Evolutionary conservation across 37 sponge, comb jelly and placozoan genomes (phyloP).

Genomic region (Ephydatia muelleri): DNA sequence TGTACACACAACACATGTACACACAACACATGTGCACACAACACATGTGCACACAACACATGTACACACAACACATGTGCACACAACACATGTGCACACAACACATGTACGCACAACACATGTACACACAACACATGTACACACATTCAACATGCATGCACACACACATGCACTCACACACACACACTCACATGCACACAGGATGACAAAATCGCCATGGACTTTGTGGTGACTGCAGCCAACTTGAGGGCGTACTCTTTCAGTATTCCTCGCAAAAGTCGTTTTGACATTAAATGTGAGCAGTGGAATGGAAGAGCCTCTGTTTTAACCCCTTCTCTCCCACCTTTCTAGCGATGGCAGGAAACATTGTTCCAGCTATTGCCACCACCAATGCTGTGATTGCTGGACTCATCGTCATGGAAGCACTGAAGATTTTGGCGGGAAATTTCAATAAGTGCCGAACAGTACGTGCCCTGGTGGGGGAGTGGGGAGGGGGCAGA

Average conservation of each 20-base stretch:
- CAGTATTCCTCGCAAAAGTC: conserved; percentile 72
- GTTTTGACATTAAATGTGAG: conserved; percentile 96
- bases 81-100: no score
- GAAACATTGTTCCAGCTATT: conserved; percentile 98
- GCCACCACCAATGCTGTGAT: conserved; percentile 98
- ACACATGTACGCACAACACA: no score
- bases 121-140: no score
- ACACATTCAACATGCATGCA: no score
- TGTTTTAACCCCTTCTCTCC: neutral
- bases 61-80: no score
- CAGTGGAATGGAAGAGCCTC: no score
- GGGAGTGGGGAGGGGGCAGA: neutral
- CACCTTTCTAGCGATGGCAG: conserved; percentile 88
- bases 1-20: no score
- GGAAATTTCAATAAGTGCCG: conserved; percentile 75
- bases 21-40: no score
- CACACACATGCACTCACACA: neutral
- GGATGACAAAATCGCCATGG: conserved; percentile 83
- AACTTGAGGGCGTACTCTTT: conserved; percentile 82
- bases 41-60: no score
- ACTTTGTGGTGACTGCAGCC: conserved; percentile 95
- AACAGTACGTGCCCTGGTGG: conserved; percentile 40
- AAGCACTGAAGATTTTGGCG: conserved; percentile 86
- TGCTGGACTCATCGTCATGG: conserved; percentile 96
- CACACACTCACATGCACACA: conserved; percentile 2